Conservation (phyloP, 2,113 vertebrate species). For the Brienomyrus longianalis region DNA sequence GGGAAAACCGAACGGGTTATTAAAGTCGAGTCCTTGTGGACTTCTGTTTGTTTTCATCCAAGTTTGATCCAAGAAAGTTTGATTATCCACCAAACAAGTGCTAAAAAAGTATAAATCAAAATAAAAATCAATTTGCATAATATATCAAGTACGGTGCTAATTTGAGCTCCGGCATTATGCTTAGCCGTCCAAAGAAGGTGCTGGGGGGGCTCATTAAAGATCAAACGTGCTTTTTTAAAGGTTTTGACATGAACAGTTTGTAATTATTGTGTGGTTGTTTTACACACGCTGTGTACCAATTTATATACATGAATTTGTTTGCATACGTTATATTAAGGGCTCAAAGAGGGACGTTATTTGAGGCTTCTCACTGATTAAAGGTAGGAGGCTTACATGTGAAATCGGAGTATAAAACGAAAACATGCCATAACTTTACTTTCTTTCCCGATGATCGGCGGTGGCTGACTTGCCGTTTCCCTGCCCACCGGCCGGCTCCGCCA, state of each 20-base stretch:
- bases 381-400: slow-evolving; percentile 11
- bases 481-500: not conserved
- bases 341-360: slow-evolving; percentile 13
- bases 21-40: not conserved
- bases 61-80: slow-evolving; percentile 4
- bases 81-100: slow-evolving; percentile 10
- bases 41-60: not conserved
- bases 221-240: slow-evolving; percentile 26
- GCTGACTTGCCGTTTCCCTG: not conserved
- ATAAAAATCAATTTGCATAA: slow-evolving; percentile 24
- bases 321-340: slow-evolving; percentile 28
- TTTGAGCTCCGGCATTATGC: not conserved
- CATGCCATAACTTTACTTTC: not conserved
- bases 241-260: slow-evolving; percentile 25
- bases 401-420: not conserved
- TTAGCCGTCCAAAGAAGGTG: slow-evolving; percentile 8
- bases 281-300: slow-evolving; percentile 20
- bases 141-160: slow-evolving; percentile 20
- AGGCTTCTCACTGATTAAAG: slow-evolving; percentile 16
- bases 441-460: not conserved
- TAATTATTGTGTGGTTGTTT: slow-evolving; percentile 24
- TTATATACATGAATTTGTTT: slow-evolving; percentile 26
- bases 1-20: not conserved
- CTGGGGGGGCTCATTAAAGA: slow-evolving; percentile 28
- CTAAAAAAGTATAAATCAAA: slow-evolving; percentile 13